Evolutionary conservation across 2,113 vertebrate species (phyloP), one percentile per base, ranked within the genome.

Genomic region (Chloropsis cyanopogon): DNA sequence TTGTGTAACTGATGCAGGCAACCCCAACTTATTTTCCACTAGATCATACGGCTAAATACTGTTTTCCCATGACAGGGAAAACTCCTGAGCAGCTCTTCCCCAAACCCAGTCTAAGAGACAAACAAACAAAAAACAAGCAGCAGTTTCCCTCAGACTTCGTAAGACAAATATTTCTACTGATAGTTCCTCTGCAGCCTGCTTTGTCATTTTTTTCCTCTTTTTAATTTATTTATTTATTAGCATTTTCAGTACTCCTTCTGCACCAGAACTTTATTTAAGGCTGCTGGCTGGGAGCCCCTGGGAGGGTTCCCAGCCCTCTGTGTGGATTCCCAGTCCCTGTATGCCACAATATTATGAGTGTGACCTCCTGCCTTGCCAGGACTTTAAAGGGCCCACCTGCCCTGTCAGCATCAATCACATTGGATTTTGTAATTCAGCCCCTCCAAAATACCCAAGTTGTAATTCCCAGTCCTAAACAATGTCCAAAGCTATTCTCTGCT

Each of bases 181-280:
- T 60, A 54, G 33, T 33, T 37, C 16, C 41, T 92, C 84, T 68
- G 39, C 22, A 78, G 54, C 6, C 56, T 53, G 21, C 28, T 76
- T 93, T 69, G 11, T 37, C 19, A 39, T 57, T 6, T 24, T 14
- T 80, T 72, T 63, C 60, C 3, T 77, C 2, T 50, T 16, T 35
- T 21, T 1, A 12, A 31, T 66, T 39, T 22, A 47, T 31, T 39
- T 33, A 42, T 54, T 69, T 86, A 56, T 84, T 50, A 22, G 50
- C n/a, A 54, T 88, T 93, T 90, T 63, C 68, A 73, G 1, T 41
- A 35, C 24, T 94, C 7, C 42, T 95, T 85, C 63, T 96, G 71
- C 33, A 70, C 44, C 53, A 90, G 26, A 78, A 31, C n/a, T 84
- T 95, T 88, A 92, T 93, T 90, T 95, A 96, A 94, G 64, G 37